A percentile compares a stretch with the other conserved stretches of the same genome.
Evolutionary conservation across 2,797 vertebrate genomes (phyloP).

Genomic region (Pogoniulus pusillus): DNA sequence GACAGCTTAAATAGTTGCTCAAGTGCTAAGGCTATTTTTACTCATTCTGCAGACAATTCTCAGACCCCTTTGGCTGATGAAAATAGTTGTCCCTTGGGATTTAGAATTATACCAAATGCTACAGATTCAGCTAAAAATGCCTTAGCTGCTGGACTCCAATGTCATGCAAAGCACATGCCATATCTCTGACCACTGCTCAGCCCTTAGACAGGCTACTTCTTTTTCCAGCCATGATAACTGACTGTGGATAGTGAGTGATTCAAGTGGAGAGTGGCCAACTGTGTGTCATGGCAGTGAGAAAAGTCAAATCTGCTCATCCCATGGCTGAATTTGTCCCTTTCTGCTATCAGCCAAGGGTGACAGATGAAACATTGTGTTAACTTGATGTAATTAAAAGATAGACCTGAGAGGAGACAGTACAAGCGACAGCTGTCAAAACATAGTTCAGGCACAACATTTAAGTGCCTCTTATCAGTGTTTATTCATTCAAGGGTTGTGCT

Average conservation of each 20-base stretch:
- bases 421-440: slow-evolving; percentile 59
- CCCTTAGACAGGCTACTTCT: neutral
- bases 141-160: neutral
- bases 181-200: neutral
- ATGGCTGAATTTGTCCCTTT: slow-evolving; percentile 5
- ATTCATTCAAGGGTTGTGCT: slow-evolving; percentile 29
- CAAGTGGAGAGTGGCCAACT: neutral
- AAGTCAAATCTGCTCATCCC: neutral
- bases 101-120: neutral
- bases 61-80: neutral
- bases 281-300: neutral
- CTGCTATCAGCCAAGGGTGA: slow-evolving; percentile 18
- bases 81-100: neutral
- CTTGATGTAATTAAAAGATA: slow-evolving; percentile 63
- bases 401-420: neutral
- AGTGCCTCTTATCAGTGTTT: slow-evolving; percentile 38
- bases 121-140: neutral
- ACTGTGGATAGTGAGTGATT: neutral
- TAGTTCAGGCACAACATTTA: slow-evolving; percentile 15
- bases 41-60: neutral
- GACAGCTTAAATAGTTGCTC: neutral
- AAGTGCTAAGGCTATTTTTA: neutral
- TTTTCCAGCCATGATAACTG: neutral
- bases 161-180: neutral
- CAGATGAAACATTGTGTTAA: slow-evolving; percentile 43